These are phyloP conservation scores for Dasypolia templi DNA, from an alignment of 2,888 invertebrate species.

Conservation along the genomic window DNA sequence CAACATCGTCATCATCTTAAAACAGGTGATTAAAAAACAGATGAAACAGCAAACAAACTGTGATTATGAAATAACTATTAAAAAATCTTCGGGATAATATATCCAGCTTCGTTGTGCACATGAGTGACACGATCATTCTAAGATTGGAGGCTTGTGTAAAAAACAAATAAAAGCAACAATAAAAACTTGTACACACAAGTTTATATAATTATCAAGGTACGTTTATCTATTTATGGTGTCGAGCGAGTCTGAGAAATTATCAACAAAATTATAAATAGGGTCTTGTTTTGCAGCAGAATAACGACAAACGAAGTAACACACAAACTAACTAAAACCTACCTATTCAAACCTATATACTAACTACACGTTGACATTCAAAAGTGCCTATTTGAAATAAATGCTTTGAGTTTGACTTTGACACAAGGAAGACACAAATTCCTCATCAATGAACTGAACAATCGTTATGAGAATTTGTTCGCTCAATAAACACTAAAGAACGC, in stretches of 20 bases:
- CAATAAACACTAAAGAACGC: conserved; percentile 34
- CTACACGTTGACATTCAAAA: no score
- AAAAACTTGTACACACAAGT: conserved; percentile 15
- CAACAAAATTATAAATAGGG: not conserved
- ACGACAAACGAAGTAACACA: not conserved
- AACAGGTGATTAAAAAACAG: conserved; percentile 7
- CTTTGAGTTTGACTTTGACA: no score
- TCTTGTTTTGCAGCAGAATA: not conserved
- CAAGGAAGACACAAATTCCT: conserved; percentile 13
- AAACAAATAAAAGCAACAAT: conserved; percentile 10
- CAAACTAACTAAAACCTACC: no score
- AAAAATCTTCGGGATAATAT: conserved; percentile 1
- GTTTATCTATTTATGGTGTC: not conserved
- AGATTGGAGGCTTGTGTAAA: conserved; percentile 8
- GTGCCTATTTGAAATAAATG: no score
- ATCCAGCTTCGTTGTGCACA: not conserved
- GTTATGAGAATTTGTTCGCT: conserved; percentile 23
- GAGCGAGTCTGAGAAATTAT: not conserved
- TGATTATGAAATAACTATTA: not conserved
- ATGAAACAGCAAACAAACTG: not conserved
- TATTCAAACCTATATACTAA: not conserved
- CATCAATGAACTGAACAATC: conserved; percentile 3
- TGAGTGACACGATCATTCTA: not conserved
- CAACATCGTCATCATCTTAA: not conserved
- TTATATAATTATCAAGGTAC: no score